Conservation (phyloP, 2,888 invertebrate species). For the Mamestra brassicae region DNA sequence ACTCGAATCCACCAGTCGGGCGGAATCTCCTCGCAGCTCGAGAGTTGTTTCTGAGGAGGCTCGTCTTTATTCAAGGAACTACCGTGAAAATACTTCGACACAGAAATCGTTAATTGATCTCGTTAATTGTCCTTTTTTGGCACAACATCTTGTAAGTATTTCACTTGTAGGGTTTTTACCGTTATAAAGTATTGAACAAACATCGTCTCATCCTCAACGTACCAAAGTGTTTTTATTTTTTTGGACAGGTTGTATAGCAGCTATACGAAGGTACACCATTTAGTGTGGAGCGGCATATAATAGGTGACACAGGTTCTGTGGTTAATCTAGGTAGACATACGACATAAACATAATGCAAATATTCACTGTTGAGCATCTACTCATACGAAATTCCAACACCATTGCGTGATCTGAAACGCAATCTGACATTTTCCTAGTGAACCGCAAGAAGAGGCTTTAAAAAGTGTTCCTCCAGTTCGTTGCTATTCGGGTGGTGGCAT, state of each 20-base stretch:
- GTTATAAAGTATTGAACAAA: conserved; percentile 56
- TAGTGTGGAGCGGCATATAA: background rate
- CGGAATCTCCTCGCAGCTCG: conserved; percentile 77
- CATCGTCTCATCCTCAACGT: conserved; percentile 51
- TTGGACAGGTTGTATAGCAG: background rate
- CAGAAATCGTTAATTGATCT: conserved; percentile 79
- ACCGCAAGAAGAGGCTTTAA: conserved; percentile 67
- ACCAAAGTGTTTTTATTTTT: conserved; percentile 8
- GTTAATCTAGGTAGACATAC: conserved; percentile 23
- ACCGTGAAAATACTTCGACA: conserved; percentile 82
- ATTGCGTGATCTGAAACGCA: conserved; percentile 55
- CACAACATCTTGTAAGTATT: conserved; percentile 68
- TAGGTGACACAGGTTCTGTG: conserved; percentile 1
- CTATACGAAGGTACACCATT: background rate
- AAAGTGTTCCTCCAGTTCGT: conserved; percentile 66
- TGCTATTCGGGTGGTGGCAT: conserved; percentile 76
- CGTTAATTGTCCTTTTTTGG: conserved; percentile 78
- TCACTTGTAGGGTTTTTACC: conserved; percentile 64
- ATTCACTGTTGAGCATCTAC: conserved; percentile 31
- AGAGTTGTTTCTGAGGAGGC: conserved; percentile 77
- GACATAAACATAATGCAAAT: conserved; percentile 40
- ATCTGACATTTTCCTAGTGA: conserved; percentile 51
- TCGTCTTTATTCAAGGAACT: conserved; percentile 85
- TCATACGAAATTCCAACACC: conserved; percentile 60
- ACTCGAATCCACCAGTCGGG: conserved; percentile 75